These are phyloP conservation scores for Lycaon pictus DNA, from an alignment of 2,113 vertebrate genomes.

Conservation along the genomic window DNA sequence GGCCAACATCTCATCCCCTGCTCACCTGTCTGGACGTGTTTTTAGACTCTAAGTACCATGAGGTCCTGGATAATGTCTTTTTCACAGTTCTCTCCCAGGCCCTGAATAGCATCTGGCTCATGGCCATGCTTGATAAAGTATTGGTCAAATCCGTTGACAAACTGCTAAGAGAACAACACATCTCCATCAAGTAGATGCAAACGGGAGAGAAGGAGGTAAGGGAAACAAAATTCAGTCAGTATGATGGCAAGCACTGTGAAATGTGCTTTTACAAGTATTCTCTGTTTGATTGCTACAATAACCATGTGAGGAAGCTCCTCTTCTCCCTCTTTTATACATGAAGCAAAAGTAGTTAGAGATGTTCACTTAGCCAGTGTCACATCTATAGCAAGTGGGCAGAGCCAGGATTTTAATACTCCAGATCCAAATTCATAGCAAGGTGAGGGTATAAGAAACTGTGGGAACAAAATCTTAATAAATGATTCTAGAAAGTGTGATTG, in stretches of 20 bases:
- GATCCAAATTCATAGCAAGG: background rate
- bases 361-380: background rate
- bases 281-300: too few relatives aligned
- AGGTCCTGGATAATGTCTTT: too few relatives aligned
- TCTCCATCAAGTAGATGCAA: background rate
- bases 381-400: background rate
- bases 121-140: background rate
- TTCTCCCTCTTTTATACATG: background rate
- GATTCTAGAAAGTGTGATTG: background rate
- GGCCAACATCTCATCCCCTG: too few relatives aligned
- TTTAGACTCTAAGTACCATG: background rate
- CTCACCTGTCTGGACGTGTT: background rate
- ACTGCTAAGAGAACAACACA: background rate
- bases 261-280: too few relatives aligned
- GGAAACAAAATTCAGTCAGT: fast-evolving
- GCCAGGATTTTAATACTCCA: background rate
- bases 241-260: fast-evolving
- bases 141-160: background rate
- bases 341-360: background rate
- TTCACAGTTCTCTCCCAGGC: background rate
- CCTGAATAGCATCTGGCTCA: background rate
- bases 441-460: background rate
- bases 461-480: too few relatives aligned
- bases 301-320: fast-evolving
- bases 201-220: background rate